Conservation (phyloP, 2,113 vertebrate genomes). For the Psilopsiagon aymara region DNA sequence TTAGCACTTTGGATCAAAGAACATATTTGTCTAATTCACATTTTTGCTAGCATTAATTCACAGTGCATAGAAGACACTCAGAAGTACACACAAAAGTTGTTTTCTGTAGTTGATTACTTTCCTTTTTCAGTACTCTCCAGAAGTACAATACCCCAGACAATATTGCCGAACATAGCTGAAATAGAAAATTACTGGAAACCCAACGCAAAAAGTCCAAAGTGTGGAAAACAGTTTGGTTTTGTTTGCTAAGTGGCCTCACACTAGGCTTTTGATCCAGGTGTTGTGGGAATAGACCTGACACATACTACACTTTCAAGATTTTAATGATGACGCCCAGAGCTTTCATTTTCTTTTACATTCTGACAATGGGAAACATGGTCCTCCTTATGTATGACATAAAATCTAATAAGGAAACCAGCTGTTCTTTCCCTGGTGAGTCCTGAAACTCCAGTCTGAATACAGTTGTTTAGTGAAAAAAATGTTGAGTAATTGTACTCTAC, state of each 20-base stretch:
- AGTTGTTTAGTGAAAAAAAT: conserved; percentile 41
- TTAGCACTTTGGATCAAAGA: not conserved
- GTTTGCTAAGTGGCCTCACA: conserved; percentile 71
- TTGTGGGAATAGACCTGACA: conserved; percentile 74
- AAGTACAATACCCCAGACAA: not conserved
- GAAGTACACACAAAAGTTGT: not conserved
- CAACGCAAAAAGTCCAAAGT: conserved; percentile 29
- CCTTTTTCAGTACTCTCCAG: not conserved
- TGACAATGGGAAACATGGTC: conserved; percentile 78
- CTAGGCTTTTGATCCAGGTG: conserved; percentile 73
- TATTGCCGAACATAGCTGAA: not conserved
- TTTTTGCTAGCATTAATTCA: not conserved
- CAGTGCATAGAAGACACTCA: not conserved
- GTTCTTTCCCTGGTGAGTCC: conserved; percentile 77
- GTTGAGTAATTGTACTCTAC: conserved; percentile 32
- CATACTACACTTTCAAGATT: conserved; percentile 61
- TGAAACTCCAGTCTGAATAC: conserved; percentile 51
- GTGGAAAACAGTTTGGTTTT: conserved; percentile 53
- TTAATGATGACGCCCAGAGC: conserved; percentile 85
- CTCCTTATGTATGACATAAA: conserved; percentile 82
- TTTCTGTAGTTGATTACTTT: not conserved
- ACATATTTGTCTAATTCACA: not conserved
- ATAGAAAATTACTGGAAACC: conserved; percentile 14
- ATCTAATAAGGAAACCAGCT: conserved; percentile 83
- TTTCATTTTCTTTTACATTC: conserved; percentile 79